Evolutionary conservation across 2,113 vertebrate species (phyloP), one percentile per base, ranked within the genome.

Genomic region (Microtus richardsoni): DNA sequence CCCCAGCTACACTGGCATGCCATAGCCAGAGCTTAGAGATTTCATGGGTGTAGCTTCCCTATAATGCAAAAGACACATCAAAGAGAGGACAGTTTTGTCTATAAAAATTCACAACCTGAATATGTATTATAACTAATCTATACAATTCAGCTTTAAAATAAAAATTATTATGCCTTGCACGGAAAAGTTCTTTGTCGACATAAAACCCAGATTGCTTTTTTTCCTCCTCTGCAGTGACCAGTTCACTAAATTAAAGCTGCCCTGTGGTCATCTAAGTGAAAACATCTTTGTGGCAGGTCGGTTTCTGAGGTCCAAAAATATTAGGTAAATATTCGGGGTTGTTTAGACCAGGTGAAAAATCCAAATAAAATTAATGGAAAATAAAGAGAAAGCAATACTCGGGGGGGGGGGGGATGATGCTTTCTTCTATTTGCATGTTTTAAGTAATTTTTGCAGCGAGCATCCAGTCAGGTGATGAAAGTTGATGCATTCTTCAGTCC

Each of bases 141-240:
- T 44, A 87, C 85, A 93, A 91, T 14, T 93, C 52, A 88, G 36
- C 10, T 87, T 77, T 71, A 90, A 36, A 93, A 75, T 49, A 89
- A 80, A 64, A n/a, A 36, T 60, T 73, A 47, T 83, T 60, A 52
- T 64, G 71, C 44, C 66, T 88, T 90, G 6, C 30, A 33, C 70
- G 70, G 60, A 33, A 54, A 84, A 71, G 54, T 91, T 93, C 4
- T 54, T 91, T 77, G 58, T 17, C 19, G 33, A 13, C 36, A 89
- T 93, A 49, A 89, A 83, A 73, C 16, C 33, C 11, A 92, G 49
- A 86, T 71, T 78, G 33, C 7, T 54, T 73, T 70, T 70, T 75
- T 16, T 8, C 70, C 41, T 47, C 84, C 60, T 68, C 39, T 26
- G 41, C 0, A 78, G 21, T 79, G 70, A 75, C 62, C 80, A 41